A percentile compares a stretch with the other conserved stretches of the same genome.
Evolutionary conservation across 2,888 invertebrate species (phyloP).

Genomic region (Hypomecis punctinalis): DNA sequence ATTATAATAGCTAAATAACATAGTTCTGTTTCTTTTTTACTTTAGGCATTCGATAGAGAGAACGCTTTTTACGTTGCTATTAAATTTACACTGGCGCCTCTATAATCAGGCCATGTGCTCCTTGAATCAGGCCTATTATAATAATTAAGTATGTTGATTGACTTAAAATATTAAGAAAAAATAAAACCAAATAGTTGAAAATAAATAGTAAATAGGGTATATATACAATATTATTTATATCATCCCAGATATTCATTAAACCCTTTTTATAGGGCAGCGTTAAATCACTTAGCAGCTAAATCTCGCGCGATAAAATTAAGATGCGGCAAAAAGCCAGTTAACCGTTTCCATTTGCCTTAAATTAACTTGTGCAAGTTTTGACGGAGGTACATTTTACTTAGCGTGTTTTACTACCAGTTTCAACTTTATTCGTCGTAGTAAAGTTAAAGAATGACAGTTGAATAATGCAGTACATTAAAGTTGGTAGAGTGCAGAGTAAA

Average conservation of each 20-base stretch:
- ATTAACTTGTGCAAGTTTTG: conserved; percentile 45
- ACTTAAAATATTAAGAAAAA: no score
- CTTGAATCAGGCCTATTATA: no score
- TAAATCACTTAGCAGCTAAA: conserved; percentile 25
- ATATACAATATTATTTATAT: neutral
- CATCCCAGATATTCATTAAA: no score
- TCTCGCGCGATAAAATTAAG: conserved; percentile 41
- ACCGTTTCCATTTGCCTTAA: conserved; percentile 43
- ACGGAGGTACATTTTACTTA: conserved; percentile 46
- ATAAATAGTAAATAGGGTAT: neutral
- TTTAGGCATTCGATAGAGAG: no score
- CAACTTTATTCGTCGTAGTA: conserved; percentile 38
- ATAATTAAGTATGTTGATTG: no score
- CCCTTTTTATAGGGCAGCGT: neutral
- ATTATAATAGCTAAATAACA: no score
- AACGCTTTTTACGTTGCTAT: no score
- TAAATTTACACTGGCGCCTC: no score
- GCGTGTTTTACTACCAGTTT: conserved; percentile 43
- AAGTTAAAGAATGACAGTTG: conserved; percentile 46
- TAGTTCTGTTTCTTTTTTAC: no score
- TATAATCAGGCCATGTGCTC: no score
- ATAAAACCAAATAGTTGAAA: neutral
- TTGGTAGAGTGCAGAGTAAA: conserved; percentile 23
- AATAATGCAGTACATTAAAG: conserved; percentile 40
- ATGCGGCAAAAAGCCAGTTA: conserved; percentile 42